Percentiles rank a stretch among this genome's conserved stretches.
These are phyloP conservation scores for Heliocidaris tuberculata DNA, from an alignment of 35 echinoderm and acorn worm species.

Conservation along the genomic window DNA sequence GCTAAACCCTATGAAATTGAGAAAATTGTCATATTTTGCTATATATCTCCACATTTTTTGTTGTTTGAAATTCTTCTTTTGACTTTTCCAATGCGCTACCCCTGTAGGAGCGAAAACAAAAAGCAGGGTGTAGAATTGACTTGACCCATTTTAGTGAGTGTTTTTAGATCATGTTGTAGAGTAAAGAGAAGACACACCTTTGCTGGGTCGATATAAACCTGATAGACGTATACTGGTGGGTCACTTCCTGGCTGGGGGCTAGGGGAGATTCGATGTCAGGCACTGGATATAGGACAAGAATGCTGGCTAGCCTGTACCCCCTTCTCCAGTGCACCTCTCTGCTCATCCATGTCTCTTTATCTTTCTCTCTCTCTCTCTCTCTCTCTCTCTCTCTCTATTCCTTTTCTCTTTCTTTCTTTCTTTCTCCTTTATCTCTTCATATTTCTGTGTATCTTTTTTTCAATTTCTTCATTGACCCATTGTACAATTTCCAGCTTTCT, in stretches of 20 bases:
- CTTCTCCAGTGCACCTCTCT: neutral
- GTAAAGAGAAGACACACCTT: neutral
- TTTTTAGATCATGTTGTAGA: slow-evolving; percentile 4
- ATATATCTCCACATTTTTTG: neutral
- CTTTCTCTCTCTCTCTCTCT: neutral
- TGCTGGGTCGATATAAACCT: slow-evolving; percentile 2
- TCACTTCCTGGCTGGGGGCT: neutral
- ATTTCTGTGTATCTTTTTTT: neutral
- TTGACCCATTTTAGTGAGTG: neutral
- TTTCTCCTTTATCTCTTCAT: neutral
- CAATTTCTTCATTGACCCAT: neutral
- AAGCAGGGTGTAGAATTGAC: neutral
- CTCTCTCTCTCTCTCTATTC: neutral
- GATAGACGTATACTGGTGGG: neutral
- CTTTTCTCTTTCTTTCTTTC: neutral
- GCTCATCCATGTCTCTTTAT: neutral
- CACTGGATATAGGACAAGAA: too few species aligned
- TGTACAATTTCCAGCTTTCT: neutral
- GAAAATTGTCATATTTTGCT: too few species aligned
- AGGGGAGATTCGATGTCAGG: neutral
- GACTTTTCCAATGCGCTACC: neutral
- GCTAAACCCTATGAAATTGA: too few species aligned
- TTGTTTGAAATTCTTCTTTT: neutral
- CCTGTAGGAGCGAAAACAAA: neutral
- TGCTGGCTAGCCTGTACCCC: neutral